Conservation (phyloP, 2,113 vertebrate genomes). For the Chlorodrepanis virens region DNA sequence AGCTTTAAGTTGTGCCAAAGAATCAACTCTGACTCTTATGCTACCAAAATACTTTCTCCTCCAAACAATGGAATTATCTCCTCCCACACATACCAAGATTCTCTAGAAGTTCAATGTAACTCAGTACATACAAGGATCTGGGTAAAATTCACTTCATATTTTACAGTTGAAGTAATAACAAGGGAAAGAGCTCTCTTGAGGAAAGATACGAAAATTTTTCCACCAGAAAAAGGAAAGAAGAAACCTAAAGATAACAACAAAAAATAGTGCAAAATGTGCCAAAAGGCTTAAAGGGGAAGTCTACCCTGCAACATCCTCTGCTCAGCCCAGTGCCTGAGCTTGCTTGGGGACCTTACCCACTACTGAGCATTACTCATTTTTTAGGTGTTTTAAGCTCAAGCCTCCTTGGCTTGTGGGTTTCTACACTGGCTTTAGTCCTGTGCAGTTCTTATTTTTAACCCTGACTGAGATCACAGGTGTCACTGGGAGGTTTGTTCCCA, state of each 20-base stretch:
- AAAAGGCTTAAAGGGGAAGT: background rate
- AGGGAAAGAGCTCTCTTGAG: background rate
- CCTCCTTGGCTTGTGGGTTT: background rate
- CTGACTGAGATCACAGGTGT: background rate
- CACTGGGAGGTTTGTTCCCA: background rate
- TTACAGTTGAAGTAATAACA: constrained; percentile 7
- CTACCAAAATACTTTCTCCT: constrained; percentile 38
- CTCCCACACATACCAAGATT: constrained; percentile 28
- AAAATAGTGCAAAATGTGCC: background rate
- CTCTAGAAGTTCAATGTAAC: constrained; percentile 2
- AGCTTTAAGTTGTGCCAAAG: background rate
- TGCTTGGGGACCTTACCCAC: background rate
- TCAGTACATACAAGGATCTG: background rate
- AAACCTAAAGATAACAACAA: background rate
- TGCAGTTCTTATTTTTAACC: background rate
- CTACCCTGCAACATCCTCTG: background rate
- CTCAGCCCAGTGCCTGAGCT: background rate
- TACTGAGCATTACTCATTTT: background rate
- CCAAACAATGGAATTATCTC: constrained; percentile 40
- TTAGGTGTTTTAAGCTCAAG: background rate
- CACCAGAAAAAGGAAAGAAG: background rate
- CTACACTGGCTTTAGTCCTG: background rate
- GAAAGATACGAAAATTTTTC: background rate
- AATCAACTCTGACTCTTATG: background rate
- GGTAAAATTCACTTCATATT: constrained; percentile 24